A percentile compares a stretch with the other conserved stretches of the same genome.
Evolutionary conservation across 2,113 vertebrate genomes (phyloP).

Genomic region (Dicaeum eximium): DNA sequence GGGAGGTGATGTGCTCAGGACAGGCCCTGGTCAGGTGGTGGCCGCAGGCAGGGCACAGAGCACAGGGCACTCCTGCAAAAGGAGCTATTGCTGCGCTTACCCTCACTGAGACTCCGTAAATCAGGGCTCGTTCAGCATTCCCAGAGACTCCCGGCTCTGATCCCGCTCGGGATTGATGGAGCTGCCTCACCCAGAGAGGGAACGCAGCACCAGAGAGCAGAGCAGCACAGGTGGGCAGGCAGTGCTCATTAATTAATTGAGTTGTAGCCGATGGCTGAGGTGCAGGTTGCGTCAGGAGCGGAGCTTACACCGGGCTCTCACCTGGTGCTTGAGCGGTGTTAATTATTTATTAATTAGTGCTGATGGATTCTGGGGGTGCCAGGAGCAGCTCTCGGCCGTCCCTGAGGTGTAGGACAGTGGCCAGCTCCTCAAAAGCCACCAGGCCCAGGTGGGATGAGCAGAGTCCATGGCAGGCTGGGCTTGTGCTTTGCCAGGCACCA

Average conservation of each 20-base stretch:
- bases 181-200: not conserved
- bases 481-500: not conserved
- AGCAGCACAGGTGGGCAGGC: not conserved
- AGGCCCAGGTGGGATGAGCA: too few species aligned
- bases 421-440: not conserved
- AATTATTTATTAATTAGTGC: not conserved
- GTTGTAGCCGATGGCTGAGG: not conserved
- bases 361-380: not conserved
- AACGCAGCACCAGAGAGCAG: not conserved
- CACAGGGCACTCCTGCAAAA: not conserved
- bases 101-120: not conserved
- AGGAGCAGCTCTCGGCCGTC: not conserved
- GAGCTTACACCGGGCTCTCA: not conserved
- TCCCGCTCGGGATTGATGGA: not conserved
- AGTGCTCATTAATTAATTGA: not conserved
- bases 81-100: not conserved
- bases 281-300: not conserved
- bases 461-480: accelerated
- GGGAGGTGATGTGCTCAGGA: not conserved
- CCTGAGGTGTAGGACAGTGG: not conserved
- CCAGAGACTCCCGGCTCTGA: not conserved
- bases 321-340: not conserved
- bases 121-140: not conserved
- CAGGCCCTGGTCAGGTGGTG: not conserved
- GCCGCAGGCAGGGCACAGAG: not conserved